Evolutionary conservation across 1,140 invertebrate species (phyloP).

Genomic region (Doryteuthis pealeii): DNA sequence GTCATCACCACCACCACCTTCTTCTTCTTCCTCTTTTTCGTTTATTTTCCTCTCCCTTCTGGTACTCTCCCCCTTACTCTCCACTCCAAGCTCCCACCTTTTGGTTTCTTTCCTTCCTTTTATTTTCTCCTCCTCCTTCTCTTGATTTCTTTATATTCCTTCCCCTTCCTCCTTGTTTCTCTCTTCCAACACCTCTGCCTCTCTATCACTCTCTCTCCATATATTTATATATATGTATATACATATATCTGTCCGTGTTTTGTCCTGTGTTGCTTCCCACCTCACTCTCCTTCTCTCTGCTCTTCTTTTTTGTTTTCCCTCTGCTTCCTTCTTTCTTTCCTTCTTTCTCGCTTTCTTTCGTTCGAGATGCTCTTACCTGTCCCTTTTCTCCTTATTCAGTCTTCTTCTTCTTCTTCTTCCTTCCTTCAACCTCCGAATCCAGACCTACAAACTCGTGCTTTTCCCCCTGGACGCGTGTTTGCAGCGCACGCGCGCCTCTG

Average conservation of each 20-base stretch:
- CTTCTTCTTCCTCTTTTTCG: neutral
- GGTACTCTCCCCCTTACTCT: neutral
- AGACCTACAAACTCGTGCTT: too few species aligned
- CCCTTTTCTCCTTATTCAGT: too few species aligned
- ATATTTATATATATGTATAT: neutral
- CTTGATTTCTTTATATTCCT: neutral
- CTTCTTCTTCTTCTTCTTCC: too few species aligned
- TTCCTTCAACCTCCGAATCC: too few species aligned
- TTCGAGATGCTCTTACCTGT: too few species aligned
- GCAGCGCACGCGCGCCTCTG: too few species aligned
- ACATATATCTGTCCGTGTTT: neutral
- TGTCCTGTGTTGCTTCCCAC: neutral
- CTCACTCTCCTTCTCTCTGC: neutral
- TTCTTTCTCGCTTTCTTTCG: neutral
- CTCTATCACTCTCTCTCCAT: neutral
- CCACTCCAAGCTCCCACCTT: too few species aligned
- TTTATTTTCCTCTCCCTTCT: neutral
- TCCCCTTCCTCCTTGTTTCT: neutral
- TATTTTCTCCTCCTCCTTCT: neutral
- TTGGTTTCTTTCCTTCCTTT: too few species aligned
- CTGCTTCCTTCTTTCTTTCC: neutral
- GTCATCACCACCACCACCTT: neutral
- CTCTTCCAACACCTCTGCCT: neutral
- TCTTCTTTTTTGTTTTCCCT: neutral
- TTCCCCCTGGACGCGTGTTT: too few species aligned